phyloP scores from a whole-genome alignment of 2,113 vertebrate species.

The Sisor rabdophorus region DNA sequence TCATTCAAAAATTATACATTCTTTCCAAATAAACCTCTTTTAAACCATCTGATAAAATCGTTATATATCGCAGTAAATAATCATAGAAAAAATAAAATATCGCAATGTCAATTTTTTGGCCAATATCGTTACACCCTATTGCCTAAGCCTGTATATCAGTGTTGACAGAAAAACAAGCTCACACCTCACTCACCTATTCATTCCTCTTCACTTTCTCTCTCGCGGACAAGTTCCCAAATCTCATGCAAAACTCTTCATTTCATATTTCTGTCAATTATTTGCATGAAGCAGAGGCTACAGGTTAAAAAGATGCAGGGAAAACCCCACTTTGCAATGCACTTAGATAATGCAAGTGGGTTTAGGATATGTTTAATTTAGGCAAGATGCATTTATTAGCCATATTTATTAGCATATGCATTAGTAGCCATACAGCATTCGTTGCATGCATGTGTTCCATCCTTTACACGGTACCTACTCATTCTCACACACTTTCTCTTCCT shows the following conservation, averaged over 20 bases:
- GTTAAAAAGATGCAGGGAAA: neutral
- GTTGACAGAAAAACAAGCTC: neutral
- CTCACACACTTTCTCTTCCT: constrained; percentile 48
- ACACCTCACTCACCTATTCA: neutral
- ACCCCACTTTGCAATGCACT: neutral
- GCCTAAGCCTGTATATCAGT: neutral
- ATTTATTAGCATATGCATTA: neutral
- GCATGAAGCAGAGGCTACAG: constrained; percentile 33
- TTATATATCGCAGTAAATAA: no score
- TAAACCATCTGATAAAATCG: no score
- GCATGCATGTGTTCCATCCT: constrained; percentile 27
- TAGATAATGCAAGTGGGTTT: no score
- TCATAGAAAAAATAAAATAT: no score
- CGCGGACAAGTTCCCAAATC: neutral
- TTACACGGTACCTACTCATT: constrained; percentile 40
- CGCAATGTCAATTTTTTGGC: no score
- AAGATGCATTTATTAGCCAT: neutral
- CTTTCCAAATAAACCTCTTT: no score
- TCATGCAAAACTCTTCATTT: constrained; percentile 56
- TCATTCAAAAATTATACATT: no score
- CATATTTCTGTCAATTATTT: constrained; percentile 52
- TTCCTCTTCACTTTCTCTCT: constrained; percentile 4
- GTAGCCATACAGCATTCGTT: no score
- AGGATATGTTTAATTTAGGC: neutral
- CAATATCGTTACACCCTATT: neutral